These are phyloP conservation scores for Drosophila teissieri DNA, from an alignment of 1,140 invertebrate genomes.

Conservation along the genomic window DNA sequence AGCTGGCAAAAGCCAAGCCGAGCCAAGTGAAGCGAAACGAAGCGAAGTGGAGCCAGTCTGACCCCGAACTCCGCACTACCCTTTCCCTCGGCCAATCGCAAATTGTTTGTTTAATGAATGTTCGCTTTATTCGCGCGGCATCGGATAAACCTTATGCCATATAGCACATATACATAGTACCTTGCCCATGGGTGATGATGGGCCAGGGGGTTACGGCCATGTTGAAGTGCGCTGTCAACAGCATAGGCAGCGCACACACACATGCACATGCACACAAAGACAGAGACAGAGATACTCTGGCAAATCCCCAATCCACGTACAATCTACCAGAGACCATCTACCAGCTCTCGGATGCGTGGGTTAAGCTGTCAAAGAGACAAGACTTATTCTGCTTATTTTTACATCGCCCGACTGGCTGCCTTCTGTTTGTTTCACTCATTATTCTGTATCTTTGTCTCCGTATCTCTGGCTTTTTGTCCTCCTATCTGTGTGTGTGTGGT, in stretches of 20 bases:
- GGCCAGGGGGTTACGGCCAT: constrained; percentile 36
- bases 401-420: constrained; percentile 48
- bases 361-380: constrained; percentile 80
- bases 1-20: constrained; percentile 18
- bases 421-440: constrained; percentile 46
- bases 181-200: not conserved
- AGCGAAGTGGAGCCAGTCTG: constrained; percentile 6
- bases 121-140: constrained; percentile 46
- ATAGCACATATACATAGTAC: not conserved
- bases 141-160: constrained; percentile 14
- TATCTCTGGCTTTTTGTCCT: constrained; percentile 14
- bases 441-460: constrained; percentile 30
- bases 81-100: constrained; percentile 10
- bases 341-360: constrained; percentile 63
- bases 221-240: constrained; percentile 66
- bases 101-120: constrained; percentile 62
- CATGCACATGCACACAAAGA: constrained; percentile 12
- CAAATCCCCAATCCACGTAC: constrained; percentile 45
- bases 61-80: not conserved
- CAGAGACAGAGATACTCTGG: constrained; percentile 39
- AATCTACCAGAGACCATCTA: constrained; percentile 39
- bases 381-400: constrained; percentile 82
- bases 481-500: constrained; percentile 1
- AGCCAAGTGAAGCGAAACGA: not conserved
- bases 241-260: constrained; percentile 52